Percentiles rank a stretch among this genome's conserved stretches.
Evolutionary conservation across 1,140 invertebrate species (phyloP).

Genomic region (Drosophila saltans): DNA sequence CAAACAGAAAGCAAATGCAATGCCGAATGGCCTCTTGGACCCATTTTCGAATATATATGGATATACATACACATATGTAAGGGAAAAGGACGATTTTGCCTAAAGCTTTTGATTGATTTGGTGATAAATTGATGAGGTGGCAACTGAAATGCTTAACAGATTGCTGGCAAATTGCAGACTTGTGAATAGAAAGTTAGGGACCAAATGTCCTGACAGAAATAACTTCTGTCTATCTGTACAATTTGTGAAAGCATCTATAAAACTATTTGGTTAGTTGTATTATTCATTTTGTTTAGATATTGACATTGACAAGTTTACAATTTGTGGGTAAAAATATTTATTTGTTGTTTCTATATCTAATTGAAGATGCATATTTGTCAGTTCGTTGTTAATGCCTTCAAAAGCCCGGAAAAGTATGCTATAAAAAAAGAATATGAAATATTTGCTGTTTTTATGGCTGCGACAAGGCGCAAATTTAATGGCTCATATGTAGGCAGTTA

Average conservation of each 20-base stretch:
- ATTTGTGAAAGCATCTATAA: not conserved
- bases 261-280: not conserved
- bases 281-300: not conserved
- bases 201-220: slow-evolving; percentile 24
- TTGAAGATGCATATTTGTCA: not conserved
- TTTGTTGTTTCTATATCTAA: not conserved
- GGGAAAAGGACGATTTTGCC: slow-evolving; percentile 43
- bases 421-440: slow-evolving; percentile 29
- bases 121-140: slow-evolving; percentile 78
- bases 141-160: slow-evolving; percentile 66
- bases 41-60: slow-evolving; percentile 41
- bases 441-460: slow-evolving; percentile 8
- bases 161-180: slow-evolving; percentile 58
- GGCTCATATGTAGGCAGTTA: slow-evolving; percentile 19
- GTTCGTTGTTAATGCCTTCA: not conserved
- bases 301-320: too few relatives aligned
- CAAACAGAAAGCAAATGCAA: slow-evolving; percentile 23
- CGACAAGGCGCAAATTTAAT: slow-evolving; percentile 21
- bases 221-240: too few relatives aligned
- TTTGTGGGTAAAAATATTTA: not conserved
- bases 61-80: slow-evolving; percentile 33
- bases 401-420: slow-evolving; percentile 46
- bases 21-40: slow-evolving; percentile 48
- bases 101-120: slow-evolving; percentile 78
- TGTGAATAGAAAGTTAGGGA: slow-evolving; percentile 34